Percentiles rank a stretch among this genome's conserved stretches.
Evolutionary conservation across 2,888 invertebrate species (phyloP).

Genomic region (Anticlea derivata): DNA sequence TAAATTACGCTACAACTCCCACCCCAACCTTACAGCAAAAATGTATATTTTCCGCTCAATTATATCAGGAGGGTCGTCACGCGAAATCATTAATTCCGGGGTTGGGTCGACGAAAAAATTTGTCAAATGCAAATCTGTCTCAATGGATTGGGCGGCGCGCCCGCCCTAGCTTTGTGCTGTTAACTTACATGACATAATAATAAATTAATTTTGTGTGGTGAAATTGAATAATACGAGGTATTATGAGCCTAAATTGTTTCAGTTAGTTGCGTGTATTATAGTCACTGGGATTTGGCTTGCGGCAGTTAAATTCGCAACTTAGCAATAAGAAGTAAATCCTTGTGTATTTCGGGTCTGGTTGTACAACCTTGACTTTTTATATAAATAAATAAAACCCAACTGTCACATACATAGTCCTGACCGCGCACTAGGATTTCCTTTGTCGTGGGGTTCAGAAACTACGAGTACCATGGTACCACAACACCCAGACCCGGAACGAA

Average conservation of each 20-base stretch:
- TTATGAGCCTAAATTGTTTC: neutral
- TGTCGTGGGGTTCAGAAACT: too few species aligned
- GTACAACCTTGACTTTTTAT: too few species aligned
- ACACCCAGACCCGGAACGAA: too few species aligned
- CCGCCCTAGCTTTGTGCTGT: slow-evolving; percentile 27
- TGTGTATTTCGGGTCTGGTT: too few species aligned
- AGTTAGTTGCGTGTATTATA: neutral
- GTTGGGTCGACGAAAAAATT: slow-evolving; percentile 47
- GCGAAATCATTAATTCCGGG: slow-evolving; percentile 58
- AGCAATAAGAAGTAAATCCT: too few species aligned
- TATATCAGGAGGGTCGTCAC: slow-evolving; percentile 51
- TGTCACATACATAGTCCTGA: too few species aligned
- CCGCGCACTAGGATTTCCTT: too few species aligned
- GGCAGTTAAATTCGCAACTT: neutral
- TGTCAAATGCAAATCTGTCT: slow-evolving; percentile 55
- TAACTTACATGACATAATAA: slow-evolving; percentile 20
- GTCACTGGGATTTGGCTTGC: neutral
- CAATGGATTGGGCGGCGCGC: slow-evolving; percentile 34
- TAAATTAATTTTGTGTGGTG: slow-evolving; percentile 15
- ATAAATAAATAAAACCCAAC: too few species aligned
- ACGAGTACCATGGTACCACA: too few species aligned
- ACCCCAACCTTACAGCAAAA: slow-evolving; percentile 39
- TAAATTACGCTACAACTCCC: slow-evolving; percentile 26
- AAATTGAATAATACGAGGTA: slow-evolving; percentile 1
- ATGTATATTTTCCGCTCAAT: slow-evolving; percentile 59